Base-by-base conservation (phyloP, 2,888 invertebrate species). In the Buathra laborator region DNA sequence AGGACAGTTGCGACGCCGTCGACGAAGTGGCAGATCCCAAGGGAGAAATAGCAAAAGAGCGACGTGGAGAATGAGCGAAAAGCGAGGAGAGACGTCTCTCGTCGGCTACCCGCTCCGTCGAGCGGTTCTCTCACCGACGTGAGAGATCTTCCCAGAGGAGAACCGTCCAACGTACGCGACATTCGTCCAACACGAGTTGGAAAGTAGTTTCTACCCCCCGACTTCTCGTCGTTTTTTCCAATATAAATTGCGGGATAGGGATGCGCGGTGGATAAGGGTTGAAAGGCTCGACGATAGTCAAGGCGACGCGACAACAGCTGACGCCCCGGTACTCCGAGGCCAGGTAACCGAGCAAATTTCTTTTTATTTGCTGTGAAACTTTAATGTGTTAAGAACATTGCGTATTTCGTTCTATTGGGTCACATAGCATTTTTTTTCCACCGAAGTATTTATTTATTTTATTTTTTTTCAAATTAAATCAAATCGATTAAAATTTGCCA, bases 181-280 rank as follows among this genome's bases (percentile, higher is more conserved):
- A 80, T 84, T 76, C 83, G 76, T 81, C 66, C 83, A 62, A 81
- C 83, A 79, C 78, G 76, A 86, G 84, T 86, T 86, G 44, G 78
- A 84, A 85, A 87, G 75, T 85, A 82, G 51, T 75, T 77, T 79
- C 68, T 71, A 32, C 51, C 6, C 37, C 37, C 24, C 68, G 19
- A 48, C 44, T 72, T 77, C 79, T 44, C 72, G 56, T 80, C 71
- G 37, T 37, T 37, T 37, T 82, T 74, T 67, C 51, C 84, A 71
- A 81, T 85, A 83, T 82, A 81, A 62, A 79, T 46, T 19, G 75
- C 24, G 64, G 44, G 72, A 51, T 53, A 51, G 46, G 46, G 3
- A 5, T 24, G 48, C 46, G 53, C 46, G 53, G 74, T 56, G 74
- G 70, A 75, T 70, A 53, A 85, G 81, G 81, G 74, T 83, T 53